Evolutionary conservation across 1,140 invertebrate genomes (phyloP).

Genomic region (Bombus waltoni): DNA sequence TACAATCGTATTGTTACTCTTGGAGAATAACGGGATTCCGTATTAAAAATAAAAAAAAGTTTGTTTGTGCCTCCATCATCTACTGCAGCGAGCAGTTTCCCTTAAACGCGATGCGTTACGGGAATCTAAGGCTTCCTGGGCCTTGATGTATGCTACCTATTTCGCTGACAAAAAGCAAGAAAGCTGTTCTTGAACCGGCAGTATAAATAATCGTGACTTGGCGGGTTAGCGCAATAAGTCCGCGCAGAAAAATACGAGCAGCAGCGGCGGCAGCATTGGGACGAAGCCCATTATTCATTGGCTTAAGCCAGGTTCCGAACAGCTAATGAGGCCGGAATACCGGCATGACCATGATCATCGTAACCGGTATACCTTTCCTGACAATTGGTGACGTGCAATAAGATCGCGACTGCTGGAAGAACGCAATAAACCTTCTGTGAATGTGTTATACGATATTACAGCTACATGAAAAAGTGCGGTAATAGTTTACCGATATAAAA

Average conservation of each 20-base stretch:
- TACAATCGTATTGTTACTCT: no score
- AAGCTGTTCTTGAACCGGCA: conserved; percentile 47
- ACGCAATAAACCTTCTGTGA: neutral
- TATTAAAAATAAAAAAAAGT: neutral
- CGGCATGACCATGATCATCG: conserved; percentile 43
- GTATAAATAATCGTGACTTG: conserved; percentile 63
- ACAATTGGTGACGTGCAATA: conserved; percentile 42
- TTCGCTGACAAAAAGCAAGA: conserved; percentile 51
- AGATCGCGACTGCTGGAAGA: neutral
- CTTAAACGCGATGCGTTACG: neutral
- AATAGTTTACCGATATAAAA: neutral
- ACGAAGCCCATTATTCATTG: conserved; percentile 63
- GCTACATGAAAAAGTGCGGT: neutral
- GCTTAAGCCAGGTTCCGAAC: conserved; percentile 53
- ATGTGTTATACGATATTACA: neutral
- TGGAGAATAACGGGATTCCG: neutral
- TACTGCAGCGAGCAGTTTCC: neutral
- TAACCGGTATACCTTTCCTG: conserved; percentile 29
- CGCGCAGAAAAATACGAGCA: conserved; percentile 58
- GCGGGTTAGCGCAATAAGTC: conserved; percentile 53
- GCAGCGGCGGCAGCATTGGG: conserved; percentile 42
- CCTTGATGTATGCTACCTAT: conserved; percentile 34
- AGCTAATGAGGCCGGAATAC: conserved; percentile 60
- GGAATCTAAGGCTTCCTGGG: neutral
- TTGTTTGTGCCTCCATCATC: neutral